Percentiles rank a stretch among this genome's conserved stretches.
phyloP scores from a whole-genome alignment of 2,888 invertebrate species.

The Auanema sp. region DNA sequence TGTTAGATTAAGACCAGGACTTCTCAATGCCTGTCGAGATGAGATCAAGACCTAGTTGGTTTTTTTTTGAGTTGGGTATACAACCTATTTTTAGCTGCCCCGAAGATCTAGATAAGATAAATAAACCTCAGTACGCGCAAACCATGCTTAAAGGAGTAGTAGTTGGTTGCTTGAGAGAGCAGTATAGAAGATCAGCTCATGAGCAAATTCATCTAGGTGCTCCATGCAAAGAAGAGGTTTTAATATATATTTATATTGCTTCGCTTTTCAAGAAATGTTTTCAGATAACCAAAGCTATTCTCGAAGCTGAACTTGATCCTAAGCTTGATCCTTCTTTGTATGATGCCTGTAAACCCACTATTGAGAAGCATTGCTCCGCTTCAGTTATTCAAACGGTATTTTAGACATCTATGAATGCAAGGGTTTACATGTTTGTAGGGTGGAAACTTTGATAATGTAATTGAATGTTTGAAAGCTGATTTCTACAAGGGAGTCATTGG shows the following conservation, averaged over 20 bases:
- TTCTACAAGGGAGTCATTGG: constrained; percentile 77
- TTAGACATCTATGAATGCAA: neutral
- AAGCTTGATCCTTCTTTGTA: constrained; percentile 85
- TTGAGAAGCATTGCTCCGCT: constrained; percentile 45
- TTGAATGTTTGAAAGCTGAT: constrained; percentile 85
- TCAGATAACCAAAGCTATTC: constrained; percentile 49
- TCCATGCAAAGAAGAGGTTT: constrained; percentile 6
- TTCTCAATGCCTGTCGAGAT: constrained; percentile 78
- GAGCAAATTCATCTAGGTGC: constrained; percentile 27
- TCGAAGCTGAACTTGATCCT: constrained; percentile 78
- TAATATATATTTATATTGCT: constrained; percentile 6
- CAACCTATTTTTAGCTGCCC: constrained; percentile 44
- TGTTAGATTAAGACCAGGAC: constrained; percentile 83
- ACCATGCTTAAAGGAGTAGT: constrained; percentile 52
- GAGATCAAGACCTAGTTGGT: constrained; percentile 67
- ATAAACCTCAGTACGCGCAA: constrained; percentile 48
- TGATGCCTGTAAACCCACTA: constrained; percentile 72
- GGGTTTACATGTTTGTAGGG: constrained; percentile 23
- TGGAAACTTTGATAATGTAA: constrained; percentile 69
- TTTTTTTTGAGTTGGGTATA: neutral
- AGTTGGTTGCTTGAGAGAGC: constrained; percentile 53
- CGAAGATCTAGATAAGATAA: constrained; percentile 55
- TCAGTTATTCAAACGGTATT: constrained; percentile 33
- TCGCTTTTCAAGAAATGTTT: neutral
- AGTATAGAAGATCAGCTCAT: constrained; percentile 47